Evolutionary conservation across 2,797 vertebrate species (phyloP), one percentile per base, ranked within the genome.

Genomic region (Microctenopoma steveboyesi): DNA sequence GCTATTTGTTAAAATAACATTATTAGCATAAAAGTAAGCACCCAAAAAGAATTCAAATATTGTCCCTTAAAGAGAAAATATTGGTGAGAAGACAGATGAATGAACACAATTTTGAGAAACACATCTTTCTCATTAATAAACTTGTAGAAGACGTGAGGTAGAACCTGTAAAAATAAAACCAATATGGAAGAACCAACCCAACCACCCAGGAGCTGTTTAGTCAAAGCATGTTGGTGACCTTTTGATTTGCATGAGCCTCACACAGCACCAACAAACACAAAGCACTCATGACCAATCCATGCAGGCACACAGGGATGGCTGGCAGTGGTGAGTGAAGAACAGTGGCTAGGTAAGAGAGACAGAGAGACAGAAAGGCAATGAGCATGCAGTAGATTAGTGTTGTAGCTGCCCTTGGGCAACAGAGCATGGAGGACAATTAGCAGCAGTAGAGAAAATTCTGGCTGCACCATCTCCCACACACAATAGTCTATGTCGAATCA

Each of bases 341-440:
- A 74, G 67, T 70, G 69, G 78, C 71, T 14, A 76, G 61, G 65
- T 54, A 81, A 48, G 43, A 70, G 16, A 60, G 47, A 65, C 37
- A 40, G 45, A 46, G 25, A 49, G 59, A 72, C 52, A 69, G 63
- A 65, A 67, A 78, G 54, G 58, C 64, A 78, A 65, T 58, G 81
- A 85, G 84, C 77, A 74, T 85, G 85, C 79, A 83, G 87, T 81
- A 84, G 81, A 89, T 89, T 85, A 83, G 77, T 82, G 86, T 79
- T 83, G 76, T 67, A 78, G 79, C 71, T 85, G 86, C 81, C 91
- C 87, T 86, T 88, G 86, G 65, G 83, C 83, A 79, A 72, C 77
- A 69, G 77, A 86, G 87, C 83, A 88, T 83, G 71, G 83, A 90
- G 88, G 88, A 88, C 85, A 89, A 90, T 90, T 90, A 86, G 77